Conservation (phyloP, 1,140 invertebrate species). For the Eurosta solidaginis region DNA sequence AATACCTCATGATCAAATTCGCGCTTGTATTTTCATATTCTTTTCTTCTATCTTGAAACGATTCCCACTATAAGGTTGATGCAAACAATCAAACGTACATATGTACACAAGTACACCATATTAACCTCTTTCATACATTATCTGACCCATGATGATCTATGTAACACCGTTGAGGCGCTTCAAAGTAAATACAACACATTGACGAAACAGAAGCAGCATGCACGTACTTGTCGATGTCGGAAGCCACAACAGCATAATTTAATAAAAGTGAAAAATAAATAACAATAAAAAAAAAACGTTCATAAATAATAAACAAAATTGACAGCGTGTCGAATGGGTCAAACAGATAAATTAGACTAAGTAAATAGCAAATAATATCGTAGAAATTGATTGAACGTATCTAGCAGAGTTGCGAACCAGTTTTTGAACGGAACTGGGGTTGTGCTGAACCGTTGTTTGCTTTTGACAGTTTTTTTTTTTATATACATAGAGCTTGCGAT, state of each 20-base stretch:
- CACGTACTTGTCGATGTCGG: background rate
- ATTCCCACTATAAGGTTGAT: background rate
- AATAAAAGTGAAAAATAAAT: conserved; percentile 23
- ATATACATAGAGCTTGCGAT: no score
- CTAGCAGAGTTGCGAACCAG: background rate
- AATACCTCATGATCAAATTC: no score
- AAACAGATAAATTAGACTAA: background rate
- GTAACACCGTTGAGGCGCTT: background rate
- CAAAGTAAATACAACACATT: background rate
- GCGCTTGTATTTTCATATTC: no score
- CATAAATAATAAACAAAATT: background rate
- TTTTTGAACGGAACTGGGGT: background rate
- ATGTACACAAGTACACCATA: conserved; percentile 1
- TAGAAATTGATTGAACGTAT: conserved; percentile 15
- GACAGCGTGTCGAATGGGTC: conserved; percentile 10
- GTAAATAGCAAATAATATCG: background rate
- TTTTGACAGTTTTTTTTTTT: no score
- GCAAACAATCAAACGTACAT: no score
- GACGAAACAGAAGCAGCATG: background rate
- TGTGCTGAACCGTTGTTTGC: no score
- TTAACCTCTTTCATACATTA: conserved; percentile 48
- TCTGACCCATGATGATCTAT: conserved; percentile 41
- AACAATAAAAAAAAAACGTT: background rate
- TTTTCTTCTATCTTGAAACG: background rate
- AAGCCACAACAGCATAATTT: background rate